These are phyloP conservation scores for Harpagus bidentatus DNA, from an alignment of 2,113 vertebrate genomes.

Conservation along the genomic window DNA sequence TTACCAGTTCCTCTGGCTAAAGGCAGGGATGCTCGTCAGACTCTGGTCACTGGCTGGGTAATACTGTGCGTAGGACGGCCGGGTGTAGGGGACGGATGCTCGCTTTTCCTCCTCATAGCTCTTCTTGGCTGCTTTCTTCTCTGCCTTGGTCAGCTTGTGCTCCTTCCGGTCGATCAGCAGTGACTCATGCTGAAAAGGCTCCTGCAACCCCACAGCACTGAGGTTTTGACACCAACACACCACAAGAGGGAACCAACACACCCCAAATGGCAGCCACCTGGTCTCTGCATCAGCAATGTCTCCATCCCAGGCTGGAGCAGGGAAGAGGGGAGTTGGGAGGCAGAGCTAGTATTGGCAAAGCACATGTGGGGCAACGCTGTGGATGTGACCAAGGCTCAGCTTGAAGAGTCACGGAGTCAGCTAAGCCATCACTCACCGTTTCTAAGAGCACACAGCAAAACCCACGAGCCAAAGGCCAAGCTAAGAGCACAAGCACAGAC, in stretches of 20 bases:
- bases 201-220: conserved; percentile 70
- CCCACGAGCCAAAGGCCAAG: neutral
- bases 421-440: neutral
- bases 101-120: conserved; percentile 98
- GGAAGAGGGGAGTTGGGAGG: neutral
- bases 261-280: neutral
- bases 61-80: conserved; percentile 95
- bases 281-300: neutral
- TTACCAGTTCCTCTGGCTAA: conserved; percentile 96
- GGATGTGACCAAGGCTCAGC: neutral
- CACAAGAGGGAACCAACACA: conserved; percentile 23
- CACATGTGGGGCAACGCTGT: fast-evolving
- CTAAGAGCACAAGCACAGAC: neutral
- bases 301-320: neutral
- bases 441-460: neutral
- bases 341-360: neutral
- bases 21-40: conserved; percentile 90
- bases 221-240: neutral
- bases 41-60: conserved; percentile 92
- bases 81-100: conserved; percentile 93
- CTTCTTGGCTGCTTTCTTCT: conserved; percentile 98
- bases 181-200: conserved; percentile 97
- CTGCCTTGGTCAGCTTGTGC: conserved; percentile 94
- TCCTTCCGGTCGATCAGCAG: conserved; percentile 95
- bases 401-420: neutral